Evolutionary conservation across 2,888 invertebrate species (phyloP), one percentile per base, ranked within the genome.

Genomic region (Stenodera caucasica): DNA sequence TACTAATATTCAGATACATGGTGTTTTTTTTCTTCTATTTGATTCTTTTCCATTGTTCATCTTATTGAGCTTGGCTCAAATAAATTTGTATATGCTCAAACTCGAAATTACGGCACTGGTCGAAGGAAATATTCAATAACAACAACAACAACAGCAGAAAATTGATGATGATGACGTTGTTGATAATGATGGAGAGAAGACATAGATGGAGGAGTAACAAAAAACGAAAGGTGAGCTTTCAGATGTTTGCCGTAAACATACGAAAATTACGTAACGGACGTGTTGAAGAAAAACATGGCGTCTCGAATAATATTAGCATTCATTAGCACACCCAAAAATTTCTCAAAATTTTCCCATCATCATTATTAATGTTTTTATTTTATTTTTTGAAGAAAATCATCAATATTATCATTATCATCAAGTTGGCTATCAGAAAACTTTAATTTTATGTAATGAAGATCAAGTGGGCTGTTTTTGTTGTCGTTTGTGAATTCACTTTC

Each of bases 291-390:
- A 52, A 52, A 52, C 32, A 52, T 52, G 52, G 52, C 52, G 52
- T n/a, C n/a, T 52, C 52, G 52, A 30, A 52, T 32, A 32, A 15
- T 14, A 52, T 52, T 52, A 52, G 52, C 30, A 52, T 52, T 52
- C 52, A 52, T 52, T 52, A 52, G 32, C 52, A 32, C 52, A 33
- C 52, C 52, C 52, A 52, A 52, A 52, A 52, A n/a, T n/a, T n/a
- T n/a, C n/a, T n/a, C n/a, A n/a, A n/a, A n/a, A n/a, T n/a, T n/a
- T n/a, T n/a, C n/a, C n/a, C n/a, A 26, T 26, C 26, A 26, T 26
- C 7, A 7, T 26, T 26, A 7, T 26, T 26, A 7, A 7, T 14
- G 14, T 35, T 35, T 0, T 14, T 14, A 1, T 14, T 14, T 4
- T 0, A 1, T 14, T 2, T 14, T 14, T 14, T 9, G 9, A 33